phyloP scores from a whole-genome alignment of 2,888 invertebrate genomes.

The Gymnocheta viridis region DNA sequence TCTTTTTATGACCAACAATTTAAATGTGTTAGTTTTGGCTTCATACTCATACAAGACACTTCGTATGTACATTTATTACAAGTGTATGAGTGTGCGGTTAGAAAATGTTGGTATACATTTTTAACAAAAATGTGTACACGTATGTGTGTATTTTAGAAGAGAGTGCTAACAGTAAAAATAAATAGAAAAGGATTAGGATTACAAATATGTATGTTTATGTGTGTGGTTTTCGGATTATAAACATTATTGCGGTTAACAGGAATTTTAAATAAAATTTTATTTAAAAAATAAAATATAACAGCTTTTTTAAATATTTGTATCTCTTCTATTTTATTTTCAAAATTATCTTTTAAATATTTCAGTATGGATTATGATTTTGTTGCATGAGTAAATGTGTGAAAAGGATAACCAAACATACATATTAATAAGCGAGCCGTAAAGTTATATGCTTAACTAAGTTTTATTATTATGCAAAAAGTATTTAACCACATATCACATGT shows the following conservation, averaged over 20 bases:
- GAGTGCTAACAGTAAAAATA: conserved; percentile 25
- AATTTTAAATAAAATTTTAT: conserved; percentile 38
- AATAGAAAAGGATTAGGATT: conserved; percentile 44
- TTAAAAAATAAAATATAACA: not conserved
- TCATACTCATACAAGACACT: not conserved
- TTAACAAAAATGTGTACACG: not conserved
- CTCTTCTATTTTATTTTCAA: not conserved
- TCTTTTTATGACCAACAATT: conserved; percentile 59
- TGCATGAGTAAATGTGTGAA: not conserved
- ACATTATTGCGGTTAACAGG: conserved; percentile 47
- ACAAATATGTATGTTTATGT: not conserved
- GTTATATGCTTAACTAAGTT: not conserved
- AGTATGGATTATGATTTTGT: conserved; percentile 12
- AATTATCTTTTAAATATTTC: not conserved
- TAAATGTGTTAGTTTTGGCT: conserved; percentile 57
- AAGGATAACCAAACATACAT: not conserved
- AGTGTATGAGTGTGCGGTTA: conserved; percentile 10
- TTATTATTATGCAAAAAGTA: not conserved
- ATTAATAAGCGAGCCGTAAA: not conserved
- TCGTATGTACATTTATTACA: not conserved
- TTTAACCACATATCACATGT: not conserved
- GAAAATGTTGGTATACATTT: not conserved
- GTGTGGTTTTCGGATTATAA: conserved; percentile 43
- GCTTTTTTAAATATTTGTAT: not conserved
- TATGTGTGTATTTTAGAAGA: not conserved